phyloP scores from a whole-genome alignment of 1,140 invertebrate species.

The Drosophila sulfurigaster region DNA sequence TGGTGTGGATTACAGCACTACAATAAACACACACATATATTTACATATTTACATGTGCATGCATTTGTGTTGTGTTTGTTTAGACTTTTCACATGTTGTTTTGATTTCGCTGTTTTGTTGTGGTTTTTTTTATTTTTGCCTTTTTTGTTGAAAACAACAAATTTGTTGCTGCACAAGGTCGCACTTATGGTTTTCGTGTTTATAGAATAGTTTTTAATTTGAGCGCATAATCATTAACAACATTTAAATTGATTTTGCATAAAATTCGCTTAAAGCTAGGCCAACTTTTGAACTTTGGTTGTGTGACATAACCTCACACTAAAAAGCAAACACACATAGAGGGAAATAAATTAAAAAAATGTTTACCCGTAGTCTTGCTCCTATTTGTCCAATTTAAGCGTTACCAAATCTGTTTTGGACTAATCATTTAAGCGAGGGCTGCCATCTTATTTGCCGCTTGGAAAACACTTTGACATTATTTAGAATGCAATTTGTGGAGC shows the following conservation, averaged over 20 bases:
- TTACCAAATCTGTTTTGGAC: conserved; percentile 55
- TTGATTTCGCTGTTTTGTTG: conserved; percentile 50
- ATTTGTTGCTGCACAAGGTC: conserved; percentile 52
- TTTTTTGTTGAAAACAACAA: conserved; percentile 20
- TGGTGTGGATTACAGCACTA: conserved; percentile 58
- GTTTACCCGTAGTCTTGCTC: conserved; percentile 29
- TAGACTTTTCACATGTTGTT: conserved; percentile 70
- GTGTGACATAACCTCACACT: not conserved
- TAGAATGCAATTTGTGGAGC: not conserved
- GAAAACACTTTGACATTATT: not conserved
- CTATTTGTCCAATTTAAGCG: conserved; percentile 40
- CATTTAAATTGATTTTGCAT: conserved; percentile 11
- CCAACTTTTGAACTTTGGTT: conserved; percentile 36
- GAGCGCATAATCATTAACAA: conserved; percentile 36
- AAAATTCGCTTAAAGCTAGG: conserved; percentile 4
- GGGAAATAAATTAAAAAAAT: conserved; percentile 41
- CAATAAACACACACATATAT: conserved; percentile 15
- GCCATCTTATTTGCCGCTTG: conserved; percentile 1
- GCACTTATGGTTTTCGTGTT: conserved; percentile 26
- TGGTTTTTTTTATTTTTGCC: conserved; percentile 35
- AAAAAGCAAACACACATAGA: conserved; percentile 8
- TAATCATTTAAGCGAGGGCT: conserved; percentile 28
- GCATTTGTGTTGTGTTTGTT: conserved; percentile 44
- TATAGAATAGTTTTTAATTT: conserved; percentile 30
- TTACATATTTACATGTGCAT: conserved; percentile 1